These are phyloP conservation scores for Polylopha cassiicola DNA, from an alignment of 2,888 invertebrate species.

Conservation along the genomic window DNA sequence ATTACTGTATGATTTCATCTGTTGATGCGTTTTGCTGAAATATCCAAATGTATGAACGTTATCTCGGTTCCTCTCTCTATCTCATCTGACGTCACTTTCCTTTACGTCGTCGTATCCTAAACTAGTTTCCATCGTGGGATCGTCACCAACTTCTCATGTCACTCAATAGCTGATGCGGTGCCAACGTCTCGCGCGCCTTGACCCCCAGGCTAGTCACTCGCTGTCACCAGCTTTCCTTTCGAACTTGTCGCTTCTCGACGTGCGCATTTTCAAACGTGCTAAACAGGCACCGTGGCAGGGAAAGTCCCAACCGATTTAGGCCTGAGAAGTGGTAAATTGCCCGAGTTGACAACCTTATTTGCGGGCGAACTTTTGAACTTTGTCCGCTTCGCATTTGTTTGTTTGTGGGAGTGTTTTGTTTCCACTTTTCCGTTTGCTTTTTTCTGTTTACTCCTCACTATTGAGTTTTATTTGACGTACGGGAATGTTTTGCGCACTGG, in stretches of 20 bases:
- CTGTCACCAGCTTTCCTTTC: constrained; percentile 37
- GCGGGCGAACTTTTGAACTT: constrained; percentile 3
- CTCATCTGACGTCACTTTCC: too few species aligned
- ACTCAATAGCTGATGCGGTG: constrained; percentile 51
- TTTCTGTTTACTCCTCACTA: too few species aligned
- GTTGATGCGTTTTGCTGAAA: constrained; percentile 24
- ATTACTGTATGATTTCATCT: constrained; percentile 39
- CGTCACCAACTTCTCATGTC: constrained; percentile 28
- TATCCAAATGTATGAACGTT: constrained; percentile 4
- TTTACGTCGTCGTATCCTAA: too few species aligned
- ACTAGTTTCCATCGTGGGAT: constrained; percentile 23
- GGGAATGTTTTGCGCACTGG: too few species aligned
- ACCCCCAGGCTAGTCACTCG: constrained; percentile 50
- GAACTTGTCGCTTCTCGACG: constrained; percentile 21
- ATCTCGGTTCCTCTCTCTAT: too few species aligned
- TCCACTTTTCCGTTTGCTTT: too few species aligned
- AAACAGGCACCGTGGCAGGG: constrained; percentile 28
- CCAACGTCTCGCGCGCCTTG: constrained; percentile 67
- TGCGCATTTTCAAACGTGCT: constrained; percentile 12
- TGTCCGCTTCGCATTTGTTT: too few species aligned
- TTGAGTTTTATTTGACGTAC: too few species aligned
- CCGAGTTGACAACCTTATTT: constrained; percentile 22
- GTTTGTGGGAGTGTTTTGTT: too few species aligned
- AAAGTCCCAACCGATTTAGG: constrained; percentile 22
- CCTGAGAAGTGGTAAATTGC: constrained; percentile 26